Percentiles rank a stretch among this genome's conserved stretches.
These are phyloP conservation scores for Cuculus canorus DNA, from an alignment of 2,797 vertebrate species.

Conservation along the genomic window DNA sequence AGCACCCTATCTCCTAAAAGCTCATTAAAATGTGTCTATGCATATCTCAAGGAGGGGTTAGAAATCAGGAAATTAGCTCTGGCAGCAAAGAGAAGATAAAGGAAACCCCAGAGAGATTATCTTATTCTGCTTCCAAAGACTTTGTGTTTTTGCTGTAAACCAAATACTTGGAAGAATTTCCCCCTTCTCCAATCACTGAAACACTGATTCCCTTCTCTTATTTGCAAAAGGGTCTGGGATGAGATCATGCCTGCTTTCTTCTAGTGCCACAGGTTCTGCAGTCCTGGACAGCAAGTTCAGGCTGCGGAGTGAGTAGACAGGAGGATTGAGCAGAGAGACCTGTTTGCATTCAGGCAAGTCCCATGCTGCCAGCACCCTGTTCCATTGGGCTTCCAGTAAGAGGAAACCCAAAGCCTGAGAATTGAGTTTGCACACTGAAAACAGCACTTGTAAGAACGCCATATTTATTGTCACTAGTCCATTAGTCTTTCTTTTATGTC, in stretches of 20 bases:
- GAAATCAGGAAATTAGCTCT: conserved; percentile 27
- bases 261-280: background rate
- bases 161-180: background rate
- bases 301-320: background rate
- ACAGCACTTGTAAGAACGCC: fast-evolving
- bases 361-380: background rate
- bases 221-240: background rate
- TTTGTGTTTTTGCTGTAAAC: background rate
- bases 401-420: background rate
- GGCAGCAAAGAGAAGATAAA: background rate
- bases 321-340: background rate
- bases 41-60: background rate
- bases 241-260: background rate
- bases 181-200: background rate
- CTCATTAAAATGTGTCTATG: conserved; percentile 2
- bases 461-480: background rate
- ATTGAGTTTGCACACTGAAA: fast-evolving
- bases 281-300: background rate
- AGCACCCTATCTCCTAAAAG: background rate
- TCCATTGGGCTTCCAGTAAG: background rate
- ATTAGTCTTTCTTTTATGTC: background rate
- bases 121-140: background rate
- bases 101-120: background rate
- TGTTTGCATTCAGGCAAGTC: background rate
- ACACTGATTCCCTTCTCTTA: background rate